Conservation (phyloP, 2,797 vertebrate species). For the Hippopotamyrus pictus region DNA sequence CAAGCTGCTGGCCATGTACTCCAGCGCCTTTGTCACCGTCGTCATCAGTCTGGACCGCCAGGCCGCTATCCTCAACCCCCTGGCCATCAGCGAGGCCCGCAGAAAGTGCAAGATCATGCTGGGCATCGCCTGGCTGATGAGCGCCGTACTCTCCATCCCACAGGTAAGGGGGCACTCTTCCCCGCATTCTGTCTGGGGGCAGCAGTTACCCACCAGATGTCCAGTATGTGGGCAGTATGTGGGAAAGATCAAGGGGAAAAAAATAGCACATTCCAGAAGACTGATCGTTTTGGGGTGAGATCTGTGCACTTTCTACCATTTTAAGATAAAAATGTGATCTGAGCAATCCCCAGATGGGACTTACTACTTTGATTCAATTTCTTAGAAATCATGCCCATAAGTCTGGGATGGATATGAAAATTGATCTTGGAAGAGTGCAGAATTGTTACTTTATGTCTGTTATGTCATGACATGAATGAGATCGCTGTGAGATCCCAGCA, state of each 20-base stretch:
- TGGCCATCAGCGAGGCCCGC: constrained; percentile 69
- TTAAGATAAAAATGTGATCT: neutral
- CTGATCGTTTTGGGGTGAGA: neutral
- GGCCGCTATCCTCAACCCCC: constrained; percentile 69
- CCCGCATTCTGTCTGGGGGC: neutral
- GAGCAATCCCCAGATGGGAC: neutral
- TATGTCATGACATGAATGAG: neutral
- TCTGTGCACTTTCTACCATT: neutral
- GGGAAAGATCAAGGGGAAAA: neutral
- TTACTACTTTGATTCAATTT: neutral
- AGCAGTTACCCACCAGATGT: neutral
- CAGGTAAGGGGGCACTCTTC: constrained; percentile 54
- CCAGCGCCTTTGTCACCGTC: constrained; percentile 69
- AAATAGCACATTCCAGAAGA: neutral
- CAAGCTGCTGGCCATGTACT: constrained; percentile 73
- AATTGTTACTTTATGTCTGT: neutral
- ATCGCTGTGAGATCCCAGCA: neutral
- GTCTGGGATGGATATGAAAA: neutral
- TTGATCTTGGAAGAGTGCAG: neutral
- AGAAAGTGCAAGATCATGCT: constrained; percentile 71
- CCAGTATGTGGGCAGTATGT: neutral
- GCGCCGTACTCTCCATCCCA: constrained; percentile 62
- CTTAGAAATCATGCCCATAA: neutral
- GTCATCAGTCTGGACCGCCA: constrained; percentile 73
- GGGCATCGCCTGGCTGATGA: constrained; percentile 69